Evolutionary conservation across 2,113 vertebrate species (phyloP), one percentile per base, ranked within the genome.

Genomic region (Melanerpes formicivorus): DNA sequence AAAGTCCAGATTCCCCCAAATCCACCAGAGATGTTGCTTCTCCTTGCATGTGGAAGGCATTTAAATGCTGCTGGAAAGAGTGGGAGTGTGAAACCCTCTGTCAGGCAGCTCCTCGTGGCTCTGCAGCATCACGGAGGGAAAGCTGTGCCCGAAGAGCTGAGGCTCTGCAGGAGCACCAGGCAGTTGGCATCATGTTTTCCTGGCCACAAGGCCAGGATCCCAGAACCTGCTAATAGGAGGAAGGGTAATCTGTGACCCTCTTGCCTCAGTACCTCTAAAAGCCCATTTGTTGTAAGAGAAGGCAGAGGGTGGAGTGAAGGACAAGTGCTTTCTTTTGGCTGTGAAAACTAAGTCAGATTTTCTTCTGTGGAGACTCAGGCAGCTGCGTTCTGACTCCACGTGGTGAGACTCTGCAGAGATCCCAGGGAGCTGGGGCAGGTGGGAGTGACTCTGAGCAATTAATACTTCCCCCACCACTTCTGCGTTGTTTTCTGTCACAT

Each of bases 241-340:
- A 54, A 78, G 85, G 76, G 65, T 91, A 80, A 80, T 77, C 29
- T 48, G 14, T 90, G 93, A 90, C 80, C 54, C 10, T 95, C 54
- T 84, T 92, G 78, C 63, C 66, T 21, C 30, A 3, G 11, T 73
- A 42, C 72, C 55, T 95, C 84, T 59, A 87, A 90, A 87, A 89
- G 46, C 44, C 32, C 58, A 62, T 64, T 92, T 87, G 78, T 95
- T 91, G 82, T 65, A 77, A 83, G 63, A 88, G 44, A 84, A 92
- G 54, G 72, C 72, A 64, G 69, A 84, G 74, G 52, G 34, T 5
- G 2, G 48, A 64, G 79, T 30, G 50, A 70, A 87, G 90, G 69
- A 80, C 18, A 84, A 94, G 71, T 25, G 44, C 87, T 94, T 92
- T 87, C 52, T 64, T 90, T 73, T 80, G 52, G 42, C 55, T 83